These are phyloP conservation scores for Gryon sp. DNA, from an alignment of 1,140 invertebrate genomes.

Conservation along the genomic window DNA sequence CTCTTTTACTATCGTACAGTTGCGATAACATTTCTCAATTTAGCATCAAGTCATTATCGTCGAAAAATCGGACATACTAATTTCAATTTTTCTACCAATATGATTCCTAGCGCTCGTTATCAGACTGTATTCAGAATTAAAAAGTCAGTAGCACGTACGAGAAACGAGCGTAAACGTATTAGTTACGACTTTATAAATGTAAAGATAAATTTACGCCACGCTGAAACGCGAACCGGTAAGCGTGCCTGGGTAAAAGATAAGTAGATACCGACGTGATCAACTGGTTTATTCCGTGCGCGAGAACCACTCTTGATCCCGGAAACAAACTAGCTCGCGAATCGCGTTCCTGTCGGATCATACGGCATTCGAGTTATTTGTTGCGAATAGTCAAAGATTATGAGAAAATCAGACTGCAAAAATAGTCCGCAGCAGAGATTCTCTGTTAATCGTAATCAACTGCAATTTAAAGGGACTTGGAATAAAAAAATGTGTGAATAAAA, in stretches of 20 bases:
- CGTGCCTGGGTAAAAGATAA: constrained; percentile 56
- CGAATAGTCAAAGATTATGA: constrained; percentile 45
- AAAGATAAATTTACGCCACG: constrained; percentile 48
- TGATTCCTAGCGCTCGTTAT: constrained; percentile 10
- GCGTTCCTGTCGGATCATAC: constrained; percentile 38
- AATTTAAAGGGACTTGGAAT: constrained; percentile 12
- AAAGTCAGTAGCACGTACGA: constrained; percentile 26
- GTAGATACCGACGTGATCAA: constrained; percentile 65
- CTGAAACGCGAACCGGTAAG: constrained; percentile 55
- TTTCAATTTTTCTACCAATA: constrained; percentile 35
- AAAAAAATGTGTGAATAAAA: too few species aligned
- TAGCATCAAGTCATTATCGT: constrained; percentile 17
- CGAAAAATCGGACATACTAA: constrained; percentile 33
- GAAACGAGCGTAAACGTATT: constrained; percentile 37
- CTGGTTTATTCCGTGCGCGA: constrained; percentile 62
- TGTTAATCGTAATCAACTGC: not conserved
- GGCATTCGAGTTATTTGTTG: constrained; percentile 45
- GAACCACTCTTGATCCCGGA: constrained; percentile 52
- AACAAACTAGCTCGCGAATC: constrained; percentile 34
- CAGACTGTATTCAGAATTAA: constrained; percentile 1
- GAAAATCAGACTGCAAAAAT: constrained; percentile 41
- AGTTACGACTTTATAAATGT: constrained; percentile 29
- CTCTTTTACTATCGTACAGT: not conserved
- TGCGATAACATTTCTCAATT: constrained; percentile 26
- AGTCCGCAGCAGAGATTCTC: constrained; percentile 28